phyloP scores from a whole-genome alignment of 1,140 invertebrate genomes.

The Metopolophium dirhodum region DNA sequence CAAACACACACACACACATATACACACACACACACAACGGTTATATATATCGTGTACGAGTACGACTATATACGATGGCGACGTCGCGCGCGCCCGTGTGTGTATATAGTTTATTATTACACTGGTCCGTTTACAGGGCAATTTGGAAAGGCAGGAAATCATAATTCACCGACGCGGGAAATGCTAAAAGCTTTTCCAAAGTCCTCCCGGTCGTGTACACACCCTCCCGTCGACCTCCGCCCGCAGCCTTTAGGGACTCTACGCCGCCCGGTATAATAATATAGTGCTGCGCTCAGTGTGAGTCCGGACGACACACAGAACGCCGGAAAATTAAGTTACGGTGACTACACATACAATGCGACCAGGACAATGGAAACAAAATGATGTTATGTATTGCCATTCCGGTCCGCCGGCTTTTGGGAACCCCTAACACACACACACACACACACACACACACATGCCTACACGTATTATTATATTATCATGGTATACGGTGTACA shows the following conservation, averaged over 20 bases:
- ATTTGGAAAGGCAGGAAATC: slow-evolving; percentile 54
- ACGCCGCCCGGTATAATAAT: not conserved
- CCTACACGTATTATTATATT: not conserved
- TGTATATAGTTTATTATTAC: slow-evolving; percentile 46
- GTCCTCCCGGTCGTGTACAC: slow-evolving; percentile 12
- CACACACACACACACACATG: not conserved
- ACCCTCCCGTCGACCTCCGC: not conserved
- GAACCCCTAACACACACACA: not conserved
- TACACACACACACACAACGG: not conserved
- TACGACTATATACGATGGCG: not conserved
- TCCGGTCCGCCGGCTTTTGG: slow-evolving; percentile 8
- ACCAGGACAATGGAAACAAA: not conserved
- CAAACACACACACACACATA: no score
- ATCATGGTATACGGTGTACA: not conserved
- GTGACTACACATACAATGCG: slow-evolving; percentile 29
- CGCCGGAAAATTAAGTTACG: slow-evolving; percentile 46
- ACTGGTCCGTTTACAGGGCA: slow-evolving; percentile 53
- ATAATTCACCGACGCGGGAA: slow-evolving; percentile 48
- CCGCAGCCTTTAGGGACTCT: not conserved
- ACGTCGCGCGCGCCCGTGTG: not conserved
- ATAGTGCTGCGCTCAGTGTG: not conserved
- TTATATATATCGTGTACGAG: not conserved
- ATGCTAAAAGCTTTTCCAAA: slow-evolving; percentile 54
- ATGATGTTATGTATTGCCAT: slow-evolving; percentile 34
- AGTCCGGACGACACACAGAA: not conserved